These are phyloP conservation scores for Lumbricus terrestris DNA, from an alignment of 2,888 invertebrate genomes.

Conservation along the genomic window DNA sequence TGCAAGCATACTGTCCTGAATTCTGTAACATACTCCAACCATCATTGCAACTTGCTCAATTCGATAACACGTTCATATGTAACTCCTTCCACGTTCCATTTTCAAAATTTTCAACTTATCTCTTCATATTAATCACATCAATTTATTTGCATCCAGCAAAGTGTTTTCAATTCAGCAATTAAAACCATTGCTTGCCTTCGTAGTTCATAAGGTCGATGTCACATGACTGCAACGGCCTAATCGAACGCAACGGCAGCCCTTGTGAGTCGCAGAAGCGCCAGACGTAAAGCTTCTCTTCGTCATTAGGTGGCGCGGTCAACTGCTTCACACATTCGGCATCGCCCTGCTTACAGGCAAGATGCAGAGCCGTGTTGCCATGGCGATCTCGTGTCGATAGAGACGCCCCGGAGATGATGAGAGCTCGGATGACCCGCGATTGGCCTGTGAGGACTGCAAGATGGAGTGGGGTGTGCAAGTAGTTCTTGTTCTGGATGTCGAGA, in stretches of 20 bases:
- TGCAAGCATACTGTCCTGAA: too few species aligned
- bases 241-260: not conserved
- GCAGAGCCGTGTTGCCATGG: constrained; percentile 81
- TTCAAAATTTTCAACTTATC: not conserved
- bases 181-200: not conserved
- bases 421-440: constrained; percentile 73
- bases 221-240: not conserved
- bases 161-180: not conserved
- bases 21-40: too few species aligned
- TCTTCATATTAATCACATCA: not conserved
- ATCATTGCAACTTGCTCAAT: not conserved
- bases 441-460: constrained; percentile 80
- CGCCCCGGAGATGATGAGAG: constrained; percentile 79
- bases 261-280: not conserved
- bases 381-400: constrained; percentile 68
- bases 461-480: constrained; percentile 68
- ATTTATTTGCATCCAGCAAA: not conserved
- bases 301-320: constrained; percentile 64
- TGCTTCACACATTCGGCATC: constrained; percentile 73
- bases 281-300: constrained; percentile 26
- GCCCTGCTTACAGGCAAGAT: constrained; percentile 75
- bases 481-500: constrained; percentile 12
- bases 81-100: not conserved
- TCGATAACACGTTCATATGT: too few species aligned
- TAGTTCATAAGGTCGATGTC: constrained; percentile 14